Evolutionary conservation across 2,113 vertebrate genomes (phyloP).

Genomic region (Hucho hucho): DNA sequence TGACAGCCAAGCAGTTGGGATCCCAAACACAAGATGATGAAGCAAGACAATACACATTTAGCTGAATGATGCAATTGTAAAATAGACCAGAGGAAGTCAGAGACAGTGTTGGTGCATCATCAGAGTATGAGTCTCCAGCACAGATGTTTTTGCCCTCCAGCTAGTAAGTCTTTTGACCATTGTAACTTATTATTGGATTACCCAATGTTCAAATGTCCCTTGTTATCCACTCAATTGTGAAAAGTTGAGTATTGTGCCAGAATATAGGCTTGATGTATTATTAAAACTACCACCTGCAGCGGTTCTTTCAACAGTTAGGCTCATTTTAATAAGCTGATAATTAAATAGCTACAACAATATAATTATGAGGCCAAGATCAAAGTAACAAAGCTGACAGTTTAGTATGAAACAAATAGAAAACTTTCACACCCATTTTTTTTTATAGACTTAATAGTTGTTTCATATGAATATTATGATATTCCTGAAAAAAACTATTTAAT

Average conservation of each 20-base stretch:
- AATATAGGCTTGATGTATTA: too few relatives aligned
- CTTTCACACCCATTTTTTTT: too few relatives aligned
- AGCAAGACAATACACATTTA: neutral
- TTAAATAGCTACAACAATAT: too few relatives aligned
- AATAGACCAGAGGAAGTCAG: slow-evolving; percentile 8
- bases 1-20: slow-evolving; percentile 34
- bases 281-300: too few relatives aligned
- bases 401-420: too few relatives aligned
- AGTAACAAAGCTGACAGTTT: too few relatives aligned
- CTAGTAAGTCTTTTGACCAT: neutral
- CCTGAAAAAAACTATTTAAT: neutral
- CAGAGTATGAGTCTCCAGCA: neutral
- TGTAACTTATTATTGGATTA: too few relatives aligned
- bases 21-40: slow-evolving; percentile 27
- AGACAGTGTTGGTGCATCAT: slow-evolving; percentile 24
- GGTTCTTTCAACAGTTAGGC: too few relatives aligned
- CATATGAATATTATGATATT: neutral
- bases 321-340: too few relatives aligned
- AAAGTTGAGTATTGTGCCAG: too few relatives aligned
- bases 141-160: neutral
- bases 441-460: neutral
- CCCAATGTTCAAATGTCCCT: slow-evolving; percentile 15
- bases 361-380: too few relatives aligned
- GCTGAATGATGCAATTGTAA: slow-evolving; percentile 43
- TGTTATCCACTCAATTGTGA: too few relatives aligned